Conservation (phyloP, 2,113 vertebrate species). For the Arizona elegans region DNA sequence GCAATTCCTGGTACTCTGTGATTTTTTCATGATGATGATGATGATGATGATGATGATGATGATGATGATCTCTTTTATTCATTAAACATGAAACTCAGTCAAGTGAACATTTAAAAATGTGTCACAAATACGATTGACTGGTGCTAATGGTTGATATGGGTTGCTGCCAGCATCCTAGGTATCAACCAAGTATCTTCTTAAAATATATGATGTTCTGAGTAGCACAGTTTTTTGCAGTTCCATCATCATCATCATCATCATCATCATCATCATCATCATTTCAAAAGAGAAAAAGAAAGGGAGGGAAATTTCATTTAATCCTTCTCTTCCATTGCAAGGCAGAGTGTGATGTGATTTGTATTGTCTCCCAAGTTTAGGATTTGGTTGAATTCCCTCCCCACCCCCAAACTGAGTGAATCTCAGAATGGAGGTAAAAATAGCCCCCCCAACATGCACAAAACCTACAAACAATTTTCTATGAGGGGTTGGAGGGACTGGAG, state of each 20-base stretch:
- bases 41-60: too few species aligned
- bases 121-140: too few species aligned
- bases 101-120: too few species aligned
- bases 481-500: neutral
- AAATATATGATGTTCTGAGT: too few species aligned
- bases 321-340: neutral
- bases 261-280: accelerated
- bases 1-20: too few species aligned
- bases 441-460: neutral
- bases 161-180: too few species aligned
- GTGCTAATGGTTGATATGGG: too few species aligned
- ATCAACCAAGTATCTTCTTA: too few species aligned
- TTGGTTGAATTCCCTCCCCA: neutral
- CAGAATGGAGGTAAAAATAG: neutral
- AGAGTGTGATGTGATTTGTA: neutral
- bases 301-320: neutral
- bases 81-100: too few species aligned
- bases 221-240: too few species aligned
- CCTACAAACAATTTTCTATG: neutral
- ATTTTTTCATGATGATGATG: too few species aligned
- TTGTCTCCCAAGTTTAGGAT: neutral
- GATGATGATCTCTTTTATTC: too few species aligned
- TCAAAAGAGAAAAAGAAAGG: neutral
- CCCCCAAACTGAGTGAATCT: neutral
- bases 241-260: accelerated